These are phyloP conservation scores for Theretra japonica DNA, from an alignment of 2,888 invertebrate genomes.

Conservation along the genomic window DNA sequence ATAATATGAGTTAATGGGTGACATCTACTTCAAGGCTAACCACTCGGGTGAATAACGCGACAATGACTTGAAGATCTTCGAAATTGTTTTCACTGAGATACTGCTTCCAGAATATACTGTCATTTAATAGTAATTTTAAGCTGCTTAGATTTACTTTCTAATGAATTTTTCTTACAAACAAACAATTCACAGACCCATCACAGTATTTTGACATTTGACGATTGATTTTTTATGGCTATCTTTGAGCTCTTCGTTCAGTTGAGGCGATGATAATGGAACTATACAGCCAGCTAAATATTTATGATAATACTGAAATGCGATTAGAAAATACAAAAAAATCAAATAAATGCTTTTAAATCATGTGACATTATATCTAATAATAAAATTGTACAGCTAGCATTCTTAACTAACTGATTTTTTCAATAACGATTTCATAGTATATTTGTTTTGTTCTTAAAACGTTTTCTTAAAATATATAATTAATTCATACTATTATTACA, in stretches of 20 bases:
- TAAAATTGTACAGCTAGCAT: no score
- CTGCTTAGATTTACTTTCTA: conserved; percentile 72
- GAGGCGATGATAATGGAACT: background rate
- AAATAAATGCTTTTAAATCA: background rate
- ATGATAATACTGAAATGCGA: background rate
- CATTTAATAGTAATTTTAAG: conserved; percentile 56
- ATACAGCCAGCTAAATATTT: background rate
- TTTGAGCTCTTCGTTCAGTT: conserved; percentile 19
- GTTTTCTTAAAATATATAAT: no score
- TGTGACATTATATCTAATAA: background rate
- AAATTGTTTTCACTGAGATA: conserved; percentile 50
- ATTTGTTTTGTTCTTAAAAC: no score
- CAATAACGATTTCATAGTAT: no score
- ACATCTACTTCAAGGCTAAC: conserved; percentile 85
- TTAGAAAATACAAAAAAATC: background rate
- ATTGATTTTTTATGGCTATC: conserved; percentile 31
- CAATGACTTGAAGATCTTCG: conserved; percentile 57
- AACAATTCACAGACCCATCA: conserved; percentile 78
- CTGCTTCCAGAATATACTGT: conserved; percentile 47
- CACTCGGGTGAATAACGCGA: conserved; percentile 73
- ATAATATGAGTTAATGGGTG: conserved; percentile 73
- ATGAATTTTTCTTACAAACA: conserved; percentile 77
- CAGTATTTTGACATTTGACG: conserved; percentile 76
- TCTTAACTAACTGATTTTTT: no score
- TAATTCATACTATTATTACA: no score